phyloP scores from a whole-genome alignment of 2,113 vertebrate species.

The Xyliphius kryptos region DNA sequence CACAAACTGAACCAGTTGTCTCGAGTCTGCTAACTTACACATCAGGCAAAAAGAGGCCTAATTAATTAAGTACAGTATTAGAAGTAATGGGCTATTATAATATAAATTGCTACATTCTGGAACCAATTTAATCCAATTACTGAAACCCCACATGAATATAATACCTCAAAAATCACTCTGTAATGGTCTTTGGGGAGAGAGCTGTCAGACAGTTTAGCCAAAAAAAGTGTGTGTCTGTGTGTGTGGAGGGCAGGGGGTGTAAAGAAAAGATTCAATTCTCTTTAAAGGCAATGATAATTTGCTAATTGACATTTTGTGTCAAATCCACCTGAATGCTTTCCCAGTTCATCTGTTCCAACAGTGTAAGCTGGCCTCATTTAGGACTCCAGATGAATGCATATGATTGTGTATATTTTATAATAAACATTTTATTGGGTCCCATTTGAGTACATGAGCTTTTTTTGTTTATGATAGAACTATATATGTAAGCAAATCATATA shows the following conservation, averaged over 20 bases:
- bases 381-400: conserved; percentile 23
- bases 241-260: too few relatives aligned
- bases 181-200: conserved; percentile 72
- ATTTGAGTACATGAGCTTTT: conserved; percentile 12
- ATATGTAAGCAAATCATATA: too few relatives aligned
- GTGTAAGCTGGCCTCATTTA: conserved; percentile 31
- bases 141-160: conserved; percentile 78
- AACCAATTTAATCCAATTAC: conserved; percentile 84
- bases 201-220: conserved; percentile 60
- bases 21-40: conserved; percentile 47
- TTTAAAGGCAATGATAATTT: conserved; percentile 67
- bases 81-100: conserved; percentile 81
- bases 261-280: conserved; percentile 51
- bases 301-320: conserved; percentile 70
- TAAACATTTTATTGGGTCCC: conserved; percentile 20
- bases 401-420: too few relatives aligned
- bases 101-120: conserved; percentile 83
- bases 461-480: too few relatives aligned
- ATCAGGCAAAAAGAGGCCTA: conserved; percentile 66
- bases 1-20: conserved; percentile 39
- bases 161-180: conserved; percentile 77
- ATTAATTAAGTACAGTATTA: conserved; percentile 81
- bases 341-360: conserved; percentile 51
- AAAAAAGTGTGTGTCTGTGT: too few relatives aligned
- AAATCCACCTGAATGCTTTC: conserved; percentile 67